Conservation (phyloP, 2,888 invertebrate species). For the Norana najaformis region DNA sequence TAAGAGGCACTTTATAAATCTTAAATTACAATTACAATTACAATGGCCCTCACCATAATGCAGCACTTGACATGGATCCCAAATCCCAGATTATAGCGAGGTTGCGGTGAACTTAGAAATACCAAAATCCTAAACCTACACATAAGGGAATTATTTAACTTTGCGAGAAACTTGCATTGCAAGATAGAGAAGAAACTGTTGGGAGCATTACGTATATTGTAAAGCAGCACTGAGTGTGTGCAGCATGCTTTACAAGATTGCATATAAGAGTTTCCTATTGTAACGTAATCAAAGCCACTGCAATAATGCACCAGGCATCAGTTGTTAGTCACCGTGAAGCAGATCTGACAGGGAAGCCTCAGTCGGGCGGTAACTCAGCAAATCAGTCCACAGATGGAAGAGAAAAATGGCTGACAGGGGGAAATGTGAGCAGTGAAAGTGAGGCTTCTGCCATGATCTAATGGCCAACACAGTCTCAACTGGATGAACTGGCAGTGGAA, state of each 20-base stretch:
- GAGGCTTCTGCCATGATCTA: background rate
- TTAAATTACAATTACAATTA: too few species aligned
- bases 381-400: background rate
- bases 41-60: too few species aligned
- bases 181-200: background rate
- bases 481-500: background rate
- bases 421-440: background rate
- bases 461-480: background rate
- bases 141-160: background rate
- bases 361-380: background rate
- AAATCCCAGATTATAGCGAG: too few species aligned
- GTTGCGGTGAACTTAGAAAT: too few species aligned
- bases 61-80: too few species aligned
- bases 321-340: background rate
- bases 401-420: background rate
- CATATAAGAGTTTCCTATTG: slow-evolving; percentile 2
- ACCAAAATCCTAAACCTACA: background rate
- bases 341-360: background rate
- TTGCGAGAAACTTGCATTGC: too few species aligned
- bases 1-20: too few species aligned
- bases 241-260: background rate
- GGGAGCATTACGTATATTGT: background rate
- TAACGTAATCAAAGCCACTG: background rate
- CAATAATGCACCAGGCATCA: background rate
- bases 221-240: background rate